Evolutionary conservation across 2,113 vertebrate genomes (phyloP).

Genomic region (Xiphorhynchus elegans): DNA sequence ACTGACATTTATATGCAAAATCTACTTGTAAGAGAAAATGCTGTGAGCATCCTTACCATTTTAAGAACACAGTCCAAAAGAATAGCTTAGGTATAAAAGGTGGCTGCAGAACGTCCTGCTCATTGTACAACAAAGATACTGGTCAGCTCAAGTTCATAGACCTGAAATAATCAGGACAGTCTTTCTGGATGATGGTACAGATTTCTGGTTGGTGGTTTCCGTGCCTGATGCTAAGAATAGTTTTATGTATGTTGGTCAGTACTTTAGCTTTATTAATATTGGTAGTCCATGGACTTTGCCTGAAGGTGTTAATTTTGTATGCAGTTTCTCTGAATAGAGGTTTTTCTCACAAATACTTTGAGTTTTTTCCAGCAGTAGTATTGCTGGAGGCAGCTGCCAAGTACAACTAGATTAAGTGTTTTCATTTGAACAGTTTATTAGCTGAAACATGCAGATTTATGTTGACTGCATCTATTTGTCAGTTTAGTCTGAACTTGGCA

Average conservation of each 20-base stretch:
- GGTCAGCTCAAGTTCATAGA: neutral
- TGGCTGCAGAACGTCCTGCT: rapidly evolving
- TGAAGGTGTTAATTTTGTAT: neutral
- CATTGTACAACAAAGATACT: neutral
- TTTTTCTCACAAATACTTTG: neutral
- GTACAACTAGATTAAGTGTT: constrained; percentile 11
- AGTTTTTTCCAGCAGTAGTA: neutral
- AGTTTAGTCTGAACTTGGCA: constrained; percentile 14
- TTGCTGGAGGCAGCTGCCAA: constrained; percentile 18
- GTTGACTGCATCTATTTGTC: neutral
- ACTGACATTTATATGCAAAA: neutral
- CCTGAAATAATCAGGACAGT: neutral
- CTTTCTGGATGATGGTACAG: neutral
- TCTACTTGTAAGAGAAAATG: too few species aligned
- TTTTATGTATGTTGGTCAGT: neutral
- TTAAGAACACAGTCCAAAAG: neutral
- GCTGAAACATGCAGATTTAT: neutral
- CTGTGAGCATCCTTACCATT: neutral
- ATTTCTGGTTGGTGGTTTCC: neutral
- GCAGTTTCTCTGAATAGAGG: neutral
- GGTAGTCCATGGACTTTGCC: neutral
- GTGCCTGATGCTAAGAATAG: neutral
- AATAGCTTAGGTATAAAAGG: neutral
- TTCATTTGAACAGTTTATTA: constrained; percentile 35
- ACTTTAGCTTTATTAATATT: neutral